phyloP scores from a whole-genome alignment of 2,113 vertebrate species.

The Caracal caracal region DNA sequence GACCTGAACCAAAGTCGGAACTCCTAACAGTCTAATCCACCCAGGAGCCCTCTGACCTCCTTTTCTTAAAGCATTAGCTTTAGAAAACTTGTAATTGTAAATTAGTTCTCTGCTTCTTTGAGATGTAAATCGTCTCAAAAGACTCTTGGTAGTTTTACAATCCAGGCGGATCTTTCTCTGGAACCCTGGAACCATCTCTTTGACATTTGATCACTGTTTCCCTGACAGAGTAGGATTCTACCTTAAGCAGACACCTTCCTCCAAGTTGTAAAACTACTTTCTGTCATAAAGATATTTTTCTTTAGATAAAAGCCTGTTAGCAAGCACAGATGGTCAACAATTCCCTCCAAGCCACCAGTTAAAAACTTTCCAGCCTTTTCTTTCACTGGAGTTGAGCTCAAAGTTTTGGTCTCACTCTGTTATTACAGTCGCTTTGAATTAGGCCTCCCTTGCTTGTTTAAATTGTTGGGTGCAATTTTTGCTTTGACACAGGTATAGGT shows the following conservation, averaged over 20 bases:
- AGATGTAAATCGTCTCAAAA: background rate
- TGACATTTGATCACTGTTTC: background rate
- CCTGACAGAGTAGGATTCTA: background rate
- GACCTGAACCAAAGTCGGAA: no score
- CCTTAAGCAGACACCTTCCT: background rate
- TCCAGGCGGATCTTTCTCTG: background rate
- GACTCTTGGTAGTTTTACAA: background rate
- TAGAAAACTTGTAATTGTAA: background rate
- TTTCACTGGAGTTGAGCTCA: background rate
- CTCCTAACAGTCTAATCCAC: no score
- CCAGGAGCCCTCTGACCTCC: background rate
- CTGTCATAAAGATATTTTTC: slow-evolving; percentile 16
- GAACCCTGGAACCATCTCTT: background rate
- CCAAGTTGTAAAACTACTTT: background rate
- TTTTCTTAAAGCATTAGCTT: background rate
- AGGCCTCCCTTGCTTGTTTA: background rate
- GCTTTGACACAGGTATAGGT: background rate
- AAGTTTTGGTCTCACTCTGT: background rate
- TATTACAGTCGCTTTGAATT: background rate
- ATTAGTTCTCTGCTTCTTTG: background rate
- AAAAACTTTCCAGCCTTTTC: background rate
- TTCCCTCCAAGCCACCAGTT: background rate
- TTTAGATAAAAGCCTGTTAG: background rate
- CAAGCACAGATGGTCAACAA: background rate
- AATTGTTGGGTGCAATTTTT: background rate